Conservation (phyloP, 2,797 vertebrate genomes). For the Crypturellus tataupa region DNA sequence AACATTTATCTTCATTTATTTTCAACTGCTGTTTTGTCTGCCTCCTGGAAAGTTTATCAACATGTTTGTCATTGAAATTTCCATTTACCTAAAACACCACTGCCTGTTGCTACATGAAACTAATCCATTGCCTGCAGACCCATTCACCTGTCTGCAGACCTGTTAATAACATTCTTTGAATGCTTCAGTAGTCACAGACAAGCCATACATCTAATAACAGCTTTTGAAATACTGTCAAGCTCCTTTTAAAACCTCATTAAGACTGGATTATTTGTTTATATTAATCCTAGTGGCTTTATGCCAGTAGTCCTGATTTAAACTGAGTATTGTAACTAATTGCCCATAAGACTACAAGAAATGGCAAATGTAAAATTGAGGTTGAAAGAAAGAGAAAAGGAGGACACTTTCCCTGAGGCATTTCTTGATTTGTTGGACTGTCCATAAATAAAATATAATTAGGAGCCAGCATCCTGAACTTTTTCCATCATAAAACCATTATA, state of each 20-base stretch:
- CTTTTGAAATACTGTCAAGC: slow-evolving; percentile 47
- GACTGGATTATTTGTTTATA: slow-evolving; percentile 66
- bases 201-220: slow-evolving; percentile 32
- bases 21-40: slow-evolving; percentile 3
- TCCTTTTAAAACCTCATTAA: slow-evolving; percentile 74
- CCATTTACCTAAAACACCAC: neutral
- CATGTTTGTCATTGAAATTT: slow-evolving; percentile 23
- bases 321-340: slow-evolving; percentile 17
- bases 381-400: neutral
- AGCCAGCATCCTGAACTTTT: neutral
- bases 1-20: neutral
- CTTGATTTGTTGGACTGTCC: neutral
- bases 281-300: slow-evolving; percentile 20
- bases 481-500: neutral
- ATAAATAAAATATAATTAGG: neutral
- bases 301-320: neutral
- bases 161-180: slow-evolving; percentile 75
- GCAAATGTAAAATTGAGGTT: neutral
- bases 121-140: slow-evolving; percentile 20
- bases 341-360: neutral
- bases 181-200: slow-evolving; percentile 56
- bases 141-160: slow-evolving; percentile 49
- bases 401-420: neutral
- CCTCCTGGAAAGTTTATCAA: slow-evolving; percentile 33
- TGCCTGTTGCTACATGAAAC: slow-evolving; percentile 41